A percentile compares a stretch with the other conserved stretches of the same genome.
Conservation (phyloP, 1,140 invertebrate genomes). For the Aphelinus atriplicis region DNA sequence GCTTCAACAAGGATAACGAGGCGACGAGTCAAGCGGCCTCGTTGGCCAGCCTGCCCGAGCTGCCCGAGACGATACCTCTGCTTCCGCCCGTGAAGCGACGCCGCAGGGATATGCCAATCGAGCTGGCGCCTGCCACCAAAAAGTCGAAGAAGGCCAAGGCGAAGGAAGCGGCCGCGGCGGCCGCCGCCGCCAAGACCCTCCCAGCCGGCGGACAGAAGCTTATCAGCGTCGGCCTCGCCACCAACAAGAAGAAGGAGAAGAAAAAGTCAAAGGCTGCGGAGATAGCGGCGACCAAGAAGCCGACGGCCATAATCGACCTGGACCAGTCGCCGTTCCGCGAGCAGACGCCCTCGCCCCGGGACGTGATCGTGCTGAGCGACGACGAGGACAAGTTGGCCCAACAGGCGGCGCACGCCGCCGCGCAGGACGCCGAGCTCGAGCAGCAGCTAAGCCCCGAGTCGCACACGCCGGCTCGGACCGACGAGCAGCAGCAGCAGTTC, state of each 20-base stretch:
- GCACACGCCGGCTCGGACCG: slow-evolving; percentile 49
- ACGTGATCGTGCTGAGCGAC: slow-evolving; percentile 84
- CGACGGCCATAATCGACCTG: slow-evolving; percentile 85
- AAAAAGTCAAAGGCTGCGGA: slow-evolving; percentile 66
- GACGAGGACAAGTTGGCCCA: slow-evolving; percentile 73
- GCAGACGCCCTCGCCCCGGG: slow-evolving; percentile 79
- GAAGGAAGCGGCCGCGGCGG: slow-evolving; percentile 56
- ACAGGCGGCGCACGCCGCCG: slow-evolving; percentile 43
- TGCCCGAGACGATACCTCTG: slow-evolving; percentile 64
- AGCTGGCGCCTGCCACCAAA: slow-evolving; percentile 52
- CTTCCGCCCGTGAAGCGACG: slow-evolving; percentile 57
- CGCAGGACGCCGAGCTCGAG: slow-evolving; percentile 1
- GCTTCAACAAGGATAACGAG: slow-evolving; percentile 82
- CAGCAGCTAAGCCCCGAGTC: slow-evolving; percentile 47
- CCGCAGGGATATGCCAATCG: slow-evolving; percentile 50
- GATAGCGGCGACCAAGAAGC: slow-evolving; percentile 70
- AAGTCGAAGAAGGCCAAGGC: slow-evolving; percentile 63
- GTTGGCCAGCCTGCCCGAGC: slow-evolving; percentile 50
- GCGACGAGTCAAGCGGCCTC: slow-evolving; percentile 44
- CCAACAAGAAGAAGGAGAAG: slow-evolving; percentile 64
- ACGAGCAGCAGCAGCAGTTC: slow-evolving; percentile 49
- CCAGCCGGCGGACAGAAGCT: slow-evolving; percentile 42
- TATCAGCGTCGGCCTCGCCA: slow-evolving; percentile 59
- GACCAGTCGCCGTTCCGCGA: slow-evolving; percentile 85
- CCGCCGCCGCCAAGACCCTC: neutral